phyloP scores from a whole-genome alignment of 2,888 invertebrate species.

The Trichacis sp. region DNA sequence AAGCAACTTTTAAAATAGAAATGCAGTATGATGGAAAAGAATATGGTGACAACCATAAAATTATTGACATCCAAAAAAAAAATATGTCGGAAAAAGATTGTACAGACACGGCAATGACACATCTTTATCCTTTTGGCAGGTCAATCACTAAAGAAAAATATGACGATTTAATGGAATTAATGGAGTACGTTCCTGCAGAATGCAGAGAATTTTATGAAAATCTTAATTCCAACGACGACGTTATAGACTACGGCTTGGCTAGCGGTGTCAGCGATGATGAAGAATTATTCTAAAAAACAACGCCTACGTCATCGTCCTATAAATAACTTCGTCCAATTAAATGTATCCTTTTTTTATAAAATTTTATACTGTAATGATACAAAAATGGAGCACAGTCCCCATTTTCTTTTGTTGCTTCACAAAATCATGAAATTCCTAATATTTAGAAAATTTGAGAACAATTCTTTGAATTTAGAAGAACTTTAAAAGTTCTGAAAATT shows the following conservation, averaged over 20 bases:
- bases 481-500: too few relatives aligned
- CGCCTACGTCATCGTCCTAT: too few relatives aligned
- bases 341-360: too few relatives aligned
- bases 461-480: too few relatives aligned
- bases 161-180: slow-evolving; percentile 3
- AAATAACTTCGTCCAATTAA: too few relatives aligned
- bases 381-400: too few relatives aligned
- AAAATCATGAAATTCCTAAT: too few relatives aligned
- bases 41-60: not conserved
- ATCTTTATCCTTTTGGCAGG: not conserved
- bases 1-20: slow-evolving; percentile 5
- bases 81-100: slow-evolving; percentile 1
- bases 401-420: too few relatives aligned
- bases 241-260: not conserved
- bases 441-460: too few relatives aligned
- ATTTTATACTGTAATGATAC: too few relatives aligned
- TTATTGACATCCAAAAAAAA: not conserved
- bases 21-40: not conserved
- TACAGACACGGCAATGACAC: not conserved
- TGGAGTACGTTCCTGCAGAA: not conserved
- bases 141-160: slow-evolving; percentile 8
- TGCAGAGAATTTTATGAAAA: slow-evolving; percentile 40
- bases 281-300: too few relatives aligned
- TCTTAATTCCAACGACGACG: not conserved
- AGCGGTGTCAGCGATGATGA: slow-evolving; percentile 1